Evolutionary conservation across 2,888 invertebrate species (phyloP), one percentile per base, ranked within the genome.

Genomic region (Drosophila colorata): DNA sequence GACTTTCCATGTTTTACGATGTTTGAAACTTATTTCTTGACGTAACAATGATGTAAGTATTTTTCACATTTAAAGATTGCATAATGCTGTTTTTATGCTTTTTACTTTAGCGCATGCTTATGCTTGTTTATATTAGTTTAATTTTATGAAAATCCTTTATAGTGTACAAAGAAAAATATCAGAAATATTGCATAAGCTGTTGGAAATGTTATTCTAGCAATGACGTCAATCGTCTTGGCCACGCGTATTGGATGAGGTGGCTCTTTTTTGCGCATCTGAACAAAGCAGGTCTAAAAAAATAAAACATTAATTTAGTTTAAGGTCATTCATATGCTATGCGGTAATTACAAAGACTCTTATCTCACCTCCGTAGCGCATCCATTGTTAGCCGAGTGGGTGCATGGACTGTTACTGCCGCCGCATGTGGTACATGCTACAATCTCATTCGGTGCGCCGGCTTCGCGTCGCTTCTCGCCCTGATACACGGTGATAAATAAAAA

Each of bases 101-200:
- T 70, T 46, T 28, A 20, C 5, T 71, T 9, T 44, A 72, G 80
- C 82, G 79, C 74, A 78, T 86, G 82, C 74, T 79, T 74, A 11
- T 78, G 56, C 78, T 74, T 76, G 23, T 65, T 46, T 40, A 25
- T 44, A 51, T 83, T 20, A 53, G 85, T 83, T 90, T 78, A 78
- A 72, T 88, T 85, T 91, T 92, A 92, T 88, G 92, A 92, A 90
- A 96, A 96, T 93, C 96, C 96, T 93, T 97, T 97, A 94, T 97
- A 97, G 94, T 97, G 97, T 91, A 97, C 96, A 94, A 98, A 98
- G 95, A 98, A 98, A 94, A 97, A 98, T 92, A 97, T 96, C 91
- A 98, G 95, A 94, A 98, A 98, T 92, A 97, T 95, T 92, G 97
- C 96, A 93, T 97, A 98, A 91, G 98, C 97, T 88, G 96, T 95